Evolutionary conservation across 2,113 vertebrate genomes (phyloP), one percentile per base, ranked within the genome.

Genomic region (Choloepus hoffmanni): DNA sequence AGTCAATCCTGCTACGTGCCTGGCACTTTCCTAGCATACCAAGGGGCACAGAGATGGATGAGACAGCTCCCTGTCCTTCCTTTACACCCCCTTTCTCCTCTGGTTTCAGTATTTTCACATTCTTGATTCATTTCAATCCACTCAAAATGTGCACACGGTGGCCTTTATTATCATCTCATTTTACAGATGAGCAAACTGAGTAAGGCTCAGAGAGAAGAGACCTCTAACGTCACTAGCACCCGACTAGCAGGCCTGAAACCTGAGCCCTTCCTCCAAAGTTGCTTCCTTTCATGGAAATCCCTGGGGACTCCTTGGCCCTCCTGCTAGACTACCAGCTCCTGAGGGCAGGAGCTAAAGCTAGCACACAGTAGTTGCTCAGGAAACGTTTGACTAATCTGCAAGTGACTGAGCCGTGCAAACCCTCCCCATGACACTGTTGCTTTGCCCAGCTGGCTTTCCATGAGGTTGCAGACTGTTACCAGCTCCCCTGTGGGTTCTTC

Each of bases 391-490:
- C 18, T 48, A 36, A 43, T 36, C 43, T 55, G 28, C 45, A 58
- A 28, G 60, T 10, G 14, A 40, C 30, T 21, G 53, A 43, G 45
- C 53, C 12, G 4, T 16, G 82, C 3, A 23, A 28, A 19, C 0
- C 1, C 3, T 18, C 5, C 76, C 77, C 4, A 3, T 3, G 1
- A 40, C 15, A 33, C 15, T 18, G 28, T 3, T 1, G 23, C 9
- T 62, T 70, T 21, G 65, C 33, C 50, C 30, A 0, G 18, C 0
- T 7, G 36, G 74, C 36, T 58, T 16, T 63, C 88, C 13, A 0
- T 1, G 14, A 0, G 19, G 23, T 65, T 58, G 21, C 14, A 36
- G n/a, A 36, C 14, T 19, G 16, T 24, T 23, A 60, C 58, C 43
- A 14, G 11, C 48, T 28, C 60, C 13, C 26, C 88, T 50, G 36